Evolutionary conservation across 2,888 invertebrate species (phyloP), one percentile per base, ranked within the genome.

Genomic region (Ypsolopha scabrella): DNA sequence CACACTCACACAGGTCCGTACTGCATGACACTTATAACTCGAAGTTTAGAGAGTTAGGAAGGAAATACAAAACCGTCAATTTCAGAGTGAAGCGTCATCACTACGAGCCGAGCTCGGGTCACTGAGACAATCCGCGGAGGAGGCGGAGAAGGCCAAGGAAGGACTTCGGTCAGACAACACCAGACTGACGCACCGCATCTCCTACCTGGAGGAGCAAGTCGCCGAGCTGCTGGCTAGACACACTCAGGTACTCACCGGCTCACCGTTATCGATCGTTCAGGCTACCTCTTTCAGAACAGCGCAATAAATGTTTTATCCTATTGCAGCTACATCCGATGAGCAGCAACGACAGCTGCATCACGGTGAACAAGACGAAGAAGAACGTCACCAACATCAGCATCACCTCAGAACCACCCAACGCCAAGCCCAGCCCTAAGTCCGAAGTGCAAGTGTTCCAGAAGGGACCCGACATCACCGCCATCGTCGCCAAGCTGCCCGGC

Each of bases 161-260:
- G 87, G 88, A 10, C 82, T 91, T 37, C 90, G 92, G 63, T 88
- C 92, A 24, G 95, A 95, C 76, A 95, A 95, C 80, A 90, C 94
- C 55, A 87, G 95, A 50, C 87, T 96, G 54, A 94, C 94, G 10
- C 96, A 96, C 75, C 88, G 96, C 59, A 96, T 96, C 64, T 94
- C 94, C 1, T 96, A 96, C 75, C 88, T 96, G 53, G 96, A 96
- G 74, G 95, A 96, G 68, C 95, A 95, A 78, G 94, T 94, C 58
- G 82, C 87, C 0, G 90, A 91, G 60, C 72, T 91, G 48, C 83
- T 91, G 51, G 73, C 75, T 38, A 71, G 83, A 56, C 83, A 82
- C 54, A 58, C 75, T 6, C 78, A 80, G 72, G 77, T 86, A 60
- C 52, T 6, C 2, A 24, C 2, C 24, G 24, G 24, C 4, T 24